These are phyloP conservation scores for Liopterus haemorrhoidalis DNA, from an alignment of 2,888 invertebrate genomes.

Conservation along the genomic window DNA sequence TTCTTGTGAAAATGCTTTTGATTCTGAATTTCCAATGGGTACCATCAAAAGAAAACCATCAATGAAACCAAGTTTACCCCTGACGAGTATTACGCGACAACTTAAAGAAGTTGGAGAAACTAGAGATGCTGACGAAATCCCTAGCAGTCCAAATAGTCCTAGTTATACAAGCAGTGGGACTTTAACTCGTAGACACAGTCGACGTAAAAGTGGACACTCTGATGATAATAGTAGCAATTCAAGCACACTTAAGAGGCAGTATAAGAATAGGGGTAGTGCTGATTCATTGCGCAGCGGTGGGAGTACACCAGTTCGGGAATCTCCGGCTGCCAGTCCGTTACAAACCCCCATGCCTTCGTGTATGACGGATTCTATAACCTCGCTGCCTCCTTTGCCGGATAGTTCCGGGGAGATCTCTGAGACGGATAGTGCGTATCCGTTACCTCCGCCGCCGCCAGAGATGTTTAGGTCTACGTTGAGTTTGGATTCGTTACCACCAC, in stretches of 20 bases:
- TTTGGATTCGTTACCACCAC: constrained; percentile 74
- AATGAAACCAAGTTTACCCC: constrained; percentile 83
- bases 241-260: constrained; percentile 56
- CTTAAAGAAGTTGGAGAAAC: constrained; percentile 83
- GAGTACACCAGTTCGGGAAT: constrained; percentile 49
- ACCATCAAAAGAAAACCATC: constrained; percentile 91
- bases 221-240: constrained; percentile 42
- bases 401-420: constrained; percentile 46
- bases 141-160: constrained; percentile 27
- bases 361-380: constrained; percentile 53
- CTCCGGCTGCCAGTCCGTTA: constrained; percentile 40
- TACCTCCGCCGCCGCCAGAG: constrained; percentile 68
- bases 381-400: constrained; percentile 48
- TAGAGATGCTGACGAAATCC: constrained; percentile 51
- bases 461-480: constrained; percentile 74
- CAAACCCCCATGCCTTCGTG: constrained; percentile 38
- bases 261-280: constrained; percentile 48
- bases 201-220: constrained; percentile 46
- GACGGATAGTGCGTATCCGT: constrained; percentile 50
- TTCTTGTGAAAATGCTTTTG: constrained; percentile 65
- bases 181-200: constrained; percentile 50
- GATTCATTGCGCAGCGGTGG: constrained; percentile 50
- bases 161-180: constrained; percentile 32
- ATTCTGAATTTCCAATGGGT: constrained; percentile 71
- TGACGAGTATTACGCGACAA: constrained; percentile 85